Evolutionary conservation across 2,797 vertebrate species (phyloP), one percentile per base, ranked within the genome.

Genomic region (Rhynchonycteris naso): DNA sequence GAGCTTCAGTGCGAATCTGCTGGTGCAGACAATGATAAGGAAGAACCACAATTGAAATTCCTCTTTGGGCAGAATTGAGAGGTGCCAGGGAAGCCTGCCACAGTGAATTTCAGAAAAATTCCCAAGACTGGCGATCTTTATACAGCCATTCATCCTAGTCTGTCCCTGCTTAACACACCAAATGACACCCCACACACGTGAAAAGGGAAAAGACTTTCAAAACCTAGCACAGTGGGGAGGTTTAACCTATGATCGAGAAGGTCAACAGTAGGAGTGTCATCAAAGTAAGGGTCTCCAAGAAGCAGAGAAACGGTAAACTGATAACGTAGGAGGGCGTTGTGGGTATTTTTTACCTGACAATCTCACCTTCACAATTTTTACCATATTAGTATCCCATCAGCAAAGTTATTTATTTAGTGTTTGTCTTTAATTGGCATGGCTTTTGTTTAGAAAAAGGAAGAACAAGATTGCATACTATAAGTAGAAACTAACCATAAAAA

Each of bases 31-130:
- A 13, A 21, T 1, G 58, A 14, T 50, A 12, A 94, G 28, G 6
- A 12, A 94, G 28, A 5, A 90, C 18, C 76, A 66, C 82, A 88
- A 87, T 74, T 56, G 26, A 97, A 97, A 76, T 54, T 56, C 43
- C 35, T 94, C 76, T 91, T 87, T 16, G 59, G 78, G 71, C 76
- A 78, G 52, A 21, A 75, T 13, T 59, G 0, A 89, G 38, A 82
- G 58, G 35, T 7, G 54, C 47, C 0, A 1, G 43, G 54, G 82
- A 78, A 82, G 33, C 14, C 63, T 14, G n/a, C 21, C 24, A 0
- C 10, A 3, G 76, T 35, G 0, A 2, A 24, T 61, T 92, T 63
- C 93, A 90, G 68, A 30, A 68, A 84, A 58, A 24, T n/a, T 2
- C 24, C 74, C 50, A 19, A 16, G 13, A 50, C 33, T 14, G 8